A percentile compares a stretch with the other conserved stretches of the same genome.
phyloP scores from a whole-genome alignment of 2,797 vertebrate genomes.

The Brachyrhaphis roseni region DNA sequence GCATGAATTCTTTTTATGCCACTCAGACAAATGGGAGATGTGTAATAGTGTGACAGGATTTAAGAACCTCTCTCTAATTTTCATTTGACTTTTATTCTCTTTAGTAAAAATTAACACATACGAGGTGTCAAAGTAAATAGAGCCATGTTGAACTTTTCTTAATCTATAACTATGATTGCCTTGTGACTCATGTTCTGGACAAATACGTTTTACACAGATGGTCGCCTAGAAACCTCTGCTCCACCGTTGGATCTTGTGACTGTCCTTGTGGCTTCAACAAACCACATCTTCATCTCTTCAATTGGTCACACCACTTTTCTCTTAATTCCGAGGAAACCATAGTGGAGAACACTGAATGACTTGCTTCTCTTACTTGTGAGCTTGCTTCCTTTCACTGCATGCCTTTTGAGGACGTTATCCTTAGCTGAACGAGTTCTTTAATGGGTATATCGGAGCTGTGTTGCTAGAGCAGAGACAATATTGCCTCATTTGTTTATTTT shows the following conservation, averaged over 20 bases:
- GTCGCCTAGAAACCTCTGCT: conserved; percentile 1
- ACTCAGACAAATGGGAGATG: background rate
- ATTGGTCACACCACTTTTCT: conserved; percentile 18
- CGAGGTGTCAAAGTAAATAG: background rate
- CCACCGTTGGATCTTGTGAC: conserved; percentile 43
- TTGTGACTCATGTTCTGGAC: conserved; percentile 19
- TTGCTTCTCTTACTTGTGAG: conserved; percentile 31
- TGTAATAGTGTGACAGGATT: background rate
- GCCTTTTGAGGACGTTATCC: conserved; percentile 31
- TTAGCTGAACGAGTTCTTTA: conserved; percentile 32
- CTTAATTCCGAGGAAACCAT: conserved; percentile 32
- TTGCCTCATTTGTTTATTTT: conserved; percentile 46
- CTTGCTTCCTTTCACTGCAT: conserved; percentile 25
- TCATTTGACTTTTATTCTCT: background rate
- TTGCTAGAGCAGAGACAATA: conserved; percentile 47
- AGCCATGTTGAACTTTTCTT: background rate
- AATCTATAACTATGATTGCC: background rate
- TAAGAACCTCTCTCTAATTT: background rate
- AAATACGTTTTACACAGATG: conserved; percentile 24
- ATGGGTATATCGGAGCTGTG: conserved; percentile 51
- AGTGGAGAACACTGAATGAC: conserved; percentile 32
- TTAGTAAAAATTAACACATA: background rate
- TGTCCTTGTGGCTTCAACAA: conserved; percentile 23
- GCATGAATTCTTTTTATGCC: background rate
- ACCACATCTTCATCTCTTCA: conserved; percentile 1